phyloP scores from a whole-genome alignment of 2,113 vertebrate genomes.

The Syngnathus scovelli region DNA sequence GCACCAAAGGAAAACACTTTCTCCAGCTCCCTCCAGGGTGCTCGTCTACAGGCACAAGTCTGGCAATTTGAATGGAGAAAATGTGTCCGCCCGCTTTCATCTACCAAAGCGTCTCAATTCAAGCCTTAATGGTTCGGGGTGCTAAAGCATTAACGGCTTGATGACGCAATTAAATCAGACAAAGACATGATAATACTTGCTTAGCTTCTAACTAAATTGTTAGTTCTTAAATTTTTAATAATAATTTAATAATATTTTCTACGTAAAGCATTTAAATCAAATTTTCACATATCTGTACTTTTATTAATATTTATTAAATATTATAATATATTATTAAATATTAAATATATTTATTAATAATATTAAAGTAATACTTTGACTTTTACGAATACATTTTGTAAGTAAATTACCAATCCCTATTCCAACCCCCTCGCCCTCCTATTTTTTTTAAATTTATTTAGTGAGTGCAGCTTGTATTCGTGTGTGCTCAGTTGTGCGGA shows the following conservation, averaged over 20 bases:
- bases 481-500: no score
- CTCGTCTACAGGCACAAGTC: background rate
- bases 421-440: background rate
- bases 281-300: no score
- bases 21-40: slow-evolving; percentile 3
- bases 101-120: background rate
- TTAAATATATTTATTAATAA: no score
- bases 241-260: no score
- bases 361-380: no score
- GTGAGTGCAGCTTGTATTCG: background rate
- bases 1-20: slow-evolving; percentile 6
- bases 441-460: background rate
- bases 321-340: no score
- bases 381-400: background rate
- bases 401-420: background rate
- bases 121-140: background rate
- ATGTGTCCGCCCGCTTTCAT: background rate
- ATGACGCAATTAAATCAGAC: background rate
- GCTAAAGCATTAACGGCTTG: slow-evolving; percentile 1
- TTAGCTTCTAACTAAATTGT: background rate
- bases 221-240: background rate
- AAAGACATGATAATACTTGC: background rate
- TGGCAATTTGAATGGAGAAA: slow-evolving; percentile 4
- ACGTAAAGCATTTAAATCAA: no score
- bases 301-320: no score